Conservation (phyloP, 2,888 invertebrate species). For the Cheilosia scutellata region DNA sequence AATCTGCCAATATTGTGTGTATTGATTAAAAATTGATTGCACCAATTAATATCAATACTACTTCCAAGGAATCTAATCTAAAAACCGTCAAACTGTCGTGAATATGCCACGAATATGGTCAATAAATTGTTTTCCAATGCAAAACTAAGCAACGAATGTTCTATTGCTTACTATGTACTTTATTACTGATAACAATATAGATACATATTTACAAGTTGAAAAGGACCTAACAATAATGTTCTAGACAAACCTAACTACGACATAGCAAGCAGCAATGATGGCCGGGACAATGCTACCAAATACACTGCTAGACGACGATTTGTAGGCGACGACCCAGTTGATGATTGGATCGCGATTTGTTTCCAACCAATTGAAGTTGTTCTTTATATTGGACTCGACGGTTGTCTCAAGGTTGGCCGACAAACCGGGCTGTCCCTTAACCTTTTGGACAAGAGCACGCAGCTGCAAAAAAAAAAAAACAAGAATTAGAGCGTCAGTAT, state of each 20-base stretch:
- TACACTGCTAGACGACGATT: slow-evolving; percentile 27
- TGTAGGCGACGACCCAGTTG: slow-evolving; percentile 77
- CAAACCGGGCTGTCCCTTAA: slow-evolving; percentile 77
- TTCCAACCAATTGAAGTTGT: slow-evolving; percentile 80
- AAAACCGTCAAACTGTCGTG: too few species aligned
- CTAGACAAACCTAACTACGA: slow-evolving; percentile 52
- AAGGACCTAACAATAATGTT: background rate
- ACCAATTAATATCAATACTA: too few species aligned
- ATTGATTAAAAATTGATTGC: slow-evolving; percentile 14
- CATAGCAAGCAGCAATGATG: slow-evolving; percentile 34
- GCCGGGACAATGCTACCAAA: slow-evolving; percentile 44
- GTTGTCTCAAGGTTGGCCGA: slow-evolving; percentile 73
- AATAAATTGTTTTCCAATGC: background rate
- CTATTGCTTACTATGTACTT: slow-evolving; percentile 1
- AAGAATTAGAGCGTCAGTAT: background rate
- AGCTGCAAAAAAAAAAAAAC: slow-evolving; percentile 69
- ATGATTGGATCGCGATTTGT: slow-evolving; percentile 80
- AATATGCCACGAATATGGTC: too few species aligned
- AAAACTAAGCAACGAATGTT: slow-evolving; percentile 1
- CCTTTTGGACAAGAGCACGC: slow-evolving; percentile 77
- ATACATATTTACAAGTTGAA: slow-evolving; percentile 11
- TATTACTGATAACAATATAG: slow-evolving; percentile 8
- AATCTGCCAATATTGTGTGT: background rate
- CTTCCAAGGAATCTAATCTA: too few species aligned
- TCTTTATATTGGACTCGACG: slow-evolving; percentile 77